Conservation (phyloP, 2,888 invertebrate species). For the Eristalinus aeneus region DNA sequence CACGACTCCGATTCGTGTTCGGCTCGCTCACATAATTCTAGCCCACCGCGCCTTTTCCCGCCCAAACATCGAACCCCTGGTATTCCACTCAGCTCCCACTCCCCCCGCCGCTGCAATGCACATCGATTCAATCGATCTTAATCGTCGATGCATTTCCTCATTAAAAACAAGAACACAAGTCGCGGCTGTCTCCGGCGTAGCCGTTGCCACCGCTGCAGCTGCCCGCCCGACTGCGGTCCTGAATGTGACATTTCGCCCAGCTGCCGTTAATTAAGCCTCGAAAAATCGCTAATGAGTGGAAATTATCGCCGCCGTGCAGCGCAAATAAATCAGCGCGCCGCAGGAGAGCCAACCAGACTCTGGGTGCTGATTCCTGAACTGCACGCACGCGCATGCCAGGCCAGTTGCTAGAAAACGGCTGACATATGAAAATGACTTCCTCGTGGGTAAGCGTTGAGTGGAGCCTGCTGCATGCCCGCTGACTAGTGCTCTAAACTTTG, state of each 20-base stretch:
- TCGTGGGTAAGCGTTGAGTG: conserved; percentile 17
- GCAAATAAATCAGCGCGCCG: conserved; percentile 65
- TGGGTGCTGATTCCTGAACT: conserved; percentile 4
- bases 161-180: conserved; percentile 59
- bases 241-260: conserved; percentile 53
- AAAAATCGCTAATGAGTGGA: conserved; percentile 70
- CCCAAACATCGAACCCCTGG: not conserved
- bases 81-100: not conserved
- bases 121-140: conserved; percentile 64
- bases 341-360: conserved; percentile 12
- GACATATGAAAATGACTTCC: conserved; percentile 66
- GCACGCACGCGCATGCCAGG: conserved; percentile 56
- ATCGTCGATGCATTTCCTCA: conserved; percentile 65
- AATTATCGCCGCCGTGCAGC: conserved; percentile 65
- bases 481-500: conserved; percentile 29
- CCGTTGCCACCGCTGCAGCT: conserved; percentile 3
- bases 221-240: conserved; percentile 30
- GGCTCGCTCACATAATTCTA: not conserved
- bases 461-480: not conserved
- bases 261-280: conserved; percentile 68
- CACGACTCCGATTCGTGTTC: conserved; percentile 56
- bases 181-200: conserved; percentile 37
- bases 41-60: not conserved
- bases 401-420: conserved; percentile 47
- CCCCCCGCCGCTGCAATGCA: conserved; percentile 38